phyloP scores from a whole-genome alignment of 64 coral and sea anemone genomes.

The Montipora capricornis region DNA sequence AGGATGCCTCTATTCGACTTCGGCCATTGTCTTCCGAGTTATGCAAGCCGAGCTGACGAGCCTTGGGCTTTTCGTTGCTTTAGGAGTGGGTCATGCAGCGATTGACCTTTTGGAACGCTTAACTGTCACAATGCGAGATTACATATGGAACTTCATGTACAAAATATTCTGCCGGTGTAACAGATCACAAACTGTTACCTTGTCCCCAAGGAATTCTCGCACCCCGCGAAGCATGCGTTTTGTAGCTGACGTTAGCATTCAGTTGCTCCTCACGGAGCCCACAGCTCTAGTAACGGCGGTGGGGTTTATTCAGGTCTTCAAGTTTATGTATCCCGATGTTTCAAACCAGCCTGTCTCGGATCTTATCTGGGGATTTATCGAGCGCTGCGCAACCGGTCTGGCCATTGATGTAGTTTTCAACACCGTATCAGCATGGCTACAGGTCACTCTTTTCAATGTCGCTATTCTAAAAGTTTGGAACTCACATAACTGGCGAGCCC shows the following conservation, averaged over 20 bases:
- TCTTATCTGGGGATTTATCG: constrained; percentile 38
- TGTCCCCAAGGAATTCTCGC: constrained; percentile 26
- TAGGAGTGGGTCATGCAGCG: constrained; percentile 71
- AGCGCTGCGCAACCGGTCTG: constrained; percentile 25
- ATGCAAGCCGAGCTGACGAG: constrained; percentile 83
- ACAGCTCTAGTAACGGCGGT: constrained; percentile 32
- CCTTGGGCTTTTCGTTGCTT: constrained; percentile 47
- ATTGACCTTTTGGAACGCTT: constrained; percentile 78
- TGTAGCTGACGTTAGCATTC: constrained; percentile 60
- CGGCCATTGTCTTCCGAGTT: constrained; percentile 81
- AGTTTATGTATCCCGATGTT: constrained; percentile 8
- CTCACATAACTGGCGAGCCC: constrained; percentile 20
- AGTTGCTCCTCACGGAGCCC: constrained; percentile 45
- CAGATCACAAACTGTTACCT: background rate
- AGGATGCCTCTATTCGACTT: constrained; percentile 42
- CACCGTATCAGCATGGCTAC: constrained; percentile 31
- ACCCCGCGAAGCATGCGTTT: constrained; percentile 54
- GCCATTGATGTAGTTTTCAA: constrained; percentile 57
- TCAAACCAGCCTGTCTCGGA: background rate
- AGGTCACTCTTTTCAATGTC: constrained; percentile 32
- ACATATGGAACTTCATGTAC: constrained; percentile 78
- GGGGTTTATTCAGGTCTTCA: constrained; percentile 24
- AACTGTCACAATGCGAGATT: constrained; percentile 86
- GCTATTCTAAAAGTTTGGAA: constrained; percentile 43
- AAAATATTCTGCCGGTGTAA: constrained; percentile 12